Base-by-base conservation (phyloP, 2,797 vertebrate species). In the Sylvilagus floridanus region DNA sequence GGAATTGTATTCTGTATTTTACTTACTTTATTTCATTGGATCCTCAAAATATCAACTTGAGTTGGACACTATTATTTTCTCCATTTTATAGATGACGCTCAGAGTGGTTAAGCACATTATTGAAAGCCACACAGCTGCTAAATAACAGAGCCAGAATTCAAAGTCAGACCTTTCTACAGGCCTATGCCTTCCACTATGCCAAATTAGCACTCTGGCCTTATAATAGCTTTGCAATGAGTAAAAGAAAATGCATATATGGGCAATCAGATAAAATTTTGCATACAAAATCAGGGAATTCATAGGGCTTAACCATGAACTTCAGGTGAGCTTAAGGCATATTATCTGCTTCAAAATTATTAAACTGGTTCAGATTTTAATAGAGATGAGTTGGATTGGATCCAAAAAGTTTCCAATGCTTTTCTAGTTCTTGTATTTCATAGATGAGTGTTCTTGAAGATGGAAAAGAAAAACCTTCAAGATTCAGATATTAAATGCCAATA, bases 11-110 rank as follows among this genome's bases (percentile, higher is more conserved):
- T 94, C n/a, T 87, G 16, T 8, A 63, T 62, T 82, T 87, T 35
- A 54, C 26, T 30, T 84, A 24, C 72, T 14, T 57, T 77, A 42
- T 90, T 85, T 88, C 19, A 75, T 24, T 83, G 35, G 7, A 75
- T 93, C 26, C 13, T 84, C 35, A 88, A 30, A 90, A 76, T 69
- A 95, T 8, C 28, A 83, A 32, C 8, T 85, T 75, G 93, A 82
- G 10, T 71, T 92, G 91, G 57, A 16, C n/a, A 52, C 62, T 76
- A 14, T 52, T 82, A 52, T 63, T 94, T 93, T 63, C 57, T 30
- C 50, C 30, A 47, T 60, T 65, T 60, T 72, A 86, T 6, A 77
- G 30, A 75, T 52, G 26, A 30, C 68, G 2, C 50, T 66, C 72
- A 66, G 42, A 54, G 9, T 79, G 21, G 21, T n/a, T 66, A 82